These are phyloP conservation scores for Caenorhabditis drosophilae DNA, from an alignment of 2,888 invertebrate species.

Conservation along the genomic window DNA sequence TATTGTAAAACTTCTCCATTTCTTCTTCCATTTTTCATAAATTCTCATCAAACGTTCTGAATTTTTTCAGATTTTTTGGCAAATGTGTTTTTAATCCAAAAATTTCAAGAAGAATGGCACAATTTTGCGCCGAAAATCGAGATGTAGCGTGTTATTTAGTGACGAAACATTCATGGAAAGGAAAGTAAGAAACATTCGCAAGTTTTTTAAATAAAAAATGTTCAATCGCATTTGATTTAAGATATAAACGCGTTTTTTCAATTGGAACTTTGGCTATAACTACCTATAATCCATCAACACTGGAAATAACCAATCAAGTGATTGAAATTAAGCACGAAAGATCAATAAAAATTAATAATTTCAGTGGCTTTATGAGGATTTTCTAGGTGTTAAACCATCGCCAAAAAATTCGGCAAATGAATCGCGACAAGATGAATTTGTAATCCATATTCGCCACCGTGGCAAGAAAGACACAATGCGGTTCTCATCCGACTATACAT, in stretches of 20 bases:
- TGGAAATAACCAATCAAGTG: conserved; percentile 91
- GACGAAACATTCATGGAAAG: conserved; percentile 97
- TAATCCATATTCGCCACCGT: conserved; percentile 32
- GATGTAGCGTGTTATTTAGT: conserved; percentile 96
- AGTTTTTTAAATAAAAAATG: conserved; percentile 2
- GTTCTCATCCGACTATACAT: conserved; percentile 92
- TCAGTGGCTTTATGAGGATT: conserved; percentile 74
- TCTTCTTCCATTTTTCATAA: no score
- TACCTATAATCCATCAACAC: conserved; percentile 89
- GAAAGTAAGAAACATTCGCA: conserved; percentile 76
- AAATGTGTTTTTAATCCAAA: no score
- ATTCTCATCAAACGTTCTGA: no score
- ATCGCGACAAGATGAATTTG: conserved; percentile 40
- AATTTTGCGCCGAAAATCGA: conserved; percentile 82
- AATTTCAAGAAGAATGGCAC: no score
- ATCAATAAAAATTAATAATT: conserved; percentile 24
- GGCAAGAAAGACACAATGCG: conserved; percentile 81
- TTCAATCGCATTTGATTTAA: conserved; percentile 68
- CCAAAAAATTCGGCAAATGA: conserved; percentile 69
- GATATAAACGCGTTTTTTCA: conserved; percentile 94
- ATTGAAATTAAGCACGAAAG: not conserved
- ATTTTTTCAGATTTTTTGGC: no score
- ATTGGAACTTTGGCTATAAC: conserved; percentile 93
- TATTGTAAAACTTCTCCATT: no score
- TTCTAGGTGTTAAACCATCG: conserved; percentile 69